phyloP scores from a whole-genome alignment of 2,113 vertebrate species.

The Heterotis niloticus region DNA sequence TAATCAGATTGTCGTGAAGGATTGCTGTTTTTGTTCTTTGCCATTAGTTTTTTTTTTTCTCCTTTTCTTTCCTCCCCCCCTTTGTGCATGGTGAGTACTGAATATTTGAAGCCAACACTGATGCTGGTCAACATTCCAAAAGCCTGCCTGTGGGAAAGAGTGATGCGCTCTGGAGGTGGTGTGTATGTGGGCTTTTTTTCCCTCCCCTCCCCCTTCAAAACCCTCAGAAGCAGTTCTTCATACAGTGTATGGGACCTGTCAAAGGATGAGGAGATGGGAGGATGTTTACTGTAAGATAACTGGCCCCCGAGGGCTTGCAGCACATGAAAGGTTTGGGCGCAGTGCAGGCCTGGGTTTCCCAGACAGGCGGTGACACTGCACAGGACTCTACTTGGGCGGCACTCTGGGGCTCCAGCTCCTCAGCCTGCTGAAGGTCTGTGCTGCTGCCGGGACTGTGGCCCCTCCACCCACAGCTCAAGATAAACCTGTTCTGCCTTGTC shows the following conservation, averaged over 20 bases:
- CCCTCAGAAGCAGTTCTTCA: neutral
- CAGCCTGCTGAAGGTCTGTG: neutral
- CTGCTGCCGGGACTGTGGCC: neutral
- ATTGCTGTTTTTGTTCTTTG: conserved; percentile 11
- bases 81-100: neutral
- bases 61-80: conserved; percentile 22
- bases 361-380: neutral
- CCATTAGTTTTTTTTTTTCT: conserved; percentile 23
- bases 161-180: conserved; percentile 31
- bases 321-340: neutral
- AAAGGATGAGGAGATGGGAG: conserved; percentile 12
- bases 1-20: conserved; percentile 43
- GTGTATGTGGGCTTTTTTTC: conserved; percentile 34
- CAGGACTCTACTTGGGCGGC: neutral
- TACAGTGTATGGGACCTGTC: neutral
- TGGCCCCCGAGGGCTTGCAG: neutral
- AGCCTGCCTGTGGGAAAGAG: neutral
- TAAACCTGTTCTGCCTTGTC: conserved; percentile 5
- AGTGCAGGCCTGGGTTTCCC: neutral
- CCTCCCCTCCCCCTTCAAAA: neutral
- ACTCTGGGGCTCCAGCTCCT: neutral
- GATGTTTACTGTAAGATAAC: conserved; percentile 23
- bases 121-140: neutral
- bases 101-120: neutral
- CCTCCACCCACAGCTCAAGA: neutral